Evolutionary conservation across 2,113 vertebrate species (phyloP).

Genomic region (Ptychochromis oligacanthus): DNA sequence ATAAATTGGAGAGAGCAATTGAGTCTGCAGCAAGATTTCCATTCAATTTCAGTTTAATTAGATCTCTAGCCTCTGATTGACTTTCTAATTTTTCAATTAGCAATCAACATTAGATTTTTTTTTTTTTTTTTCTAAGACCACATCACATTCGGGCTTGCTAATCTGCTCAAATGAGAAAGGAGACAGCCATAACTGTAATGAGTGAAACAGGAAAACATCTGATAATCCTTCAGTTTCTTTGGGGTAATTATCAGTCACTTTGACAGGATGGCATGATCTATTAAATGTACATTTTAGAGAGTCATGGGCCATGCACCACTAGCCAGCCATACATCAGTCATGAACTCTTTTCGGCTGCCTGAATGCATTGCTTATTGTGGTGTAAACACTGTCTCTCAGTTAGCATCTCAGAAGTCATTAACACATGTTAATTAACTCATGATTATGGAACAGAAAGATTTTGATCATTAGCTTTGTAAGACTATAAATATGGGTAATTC

Average conservation of each 20-base stretch:
- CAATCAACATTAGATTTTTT: conserved; percentile 91
- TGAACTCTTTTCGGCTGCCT: conserved; percentile 21
- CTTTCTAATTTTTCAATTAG: conserved; percentile 99
- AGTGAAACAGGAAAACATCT: conserved; percentile 78
- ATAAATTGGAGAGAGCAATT: conserved; percentile 76
- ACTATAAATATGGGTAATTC: conserved; percentile 22
- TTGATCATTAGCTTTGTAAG: conserved; percentile 47
- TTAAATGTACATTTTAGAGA: conserved; percentile 44
- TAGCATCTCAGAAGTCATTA: conserved; percentile 63
- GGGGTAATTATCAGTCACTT: conserved; percentile 81
- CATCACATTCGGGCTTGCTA: conserved; percentile 87
- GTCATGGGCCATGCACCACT: conserved; percentile 17
- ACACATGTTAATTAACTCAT: conserved; percentile 68
- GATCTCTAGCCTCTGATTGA: conserved; percentile 93
- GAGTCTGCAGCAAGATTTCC: conserved; percentile 86
- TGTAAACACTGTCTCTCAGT: conserved; percentile 55
- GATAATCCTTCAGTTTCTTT: conserved; percentile 84
- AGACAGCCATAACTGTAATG: conserved; percentile 42
- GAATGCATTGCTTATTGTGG: conserved; percentile 45
- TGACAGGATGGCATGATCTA: conserved; percentile 84
- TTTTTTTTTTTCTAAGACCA: conserved; percentile 69
- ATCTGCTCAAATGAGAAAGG: conserved; percentile 83
- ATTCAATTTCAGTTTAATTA: conserved; percentile 97
- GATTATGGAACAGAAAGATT: conserved; percentile 60
- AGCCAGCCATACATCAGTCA: conserved; percentile 29